Percentiles rank a stretch among this genome's conserved stretches.
Conservation (phyloP, 2,113 vertebrate species). For the Formicarius rufipectus region DNA sequence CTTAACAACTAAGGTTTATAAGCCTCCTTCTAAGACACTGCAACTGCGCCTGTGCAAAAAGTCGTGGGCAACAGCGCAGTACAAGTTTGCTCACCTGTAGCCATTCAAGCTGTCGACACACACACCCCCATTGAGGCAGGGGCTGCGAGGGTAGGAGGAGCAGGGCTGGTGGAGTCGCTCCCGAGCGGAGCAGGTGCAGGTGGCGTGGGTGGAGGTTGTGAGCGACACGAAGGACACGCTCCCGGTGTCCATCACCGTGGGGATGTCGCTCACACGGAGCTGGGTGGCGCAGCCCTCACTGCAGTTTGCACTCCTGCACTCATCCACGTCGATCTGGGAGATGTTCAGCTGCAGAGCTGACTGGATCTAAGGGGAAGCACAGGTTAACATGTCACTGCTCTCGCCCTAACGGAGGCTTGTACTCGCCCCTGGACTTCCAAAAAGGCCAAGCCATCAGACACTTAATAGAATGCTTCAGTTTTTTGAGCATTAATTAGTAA, state of each 20-base stretch:
- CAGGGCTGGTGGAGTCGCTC: conserved; percentile 80
- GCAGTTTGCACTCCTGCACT: conserved; percentile 78
- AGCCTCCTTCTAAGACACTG: too few relatives aligned
- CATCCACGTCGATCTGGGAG: conserved; percentile 80
- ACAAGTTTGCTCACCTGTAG: conserved; percentile 78
- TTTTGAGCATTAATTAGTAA: not conserved
- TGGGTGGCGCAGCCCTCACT: conserved; percentile 65
- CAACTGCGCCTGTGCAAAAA: too few relatives aligned
- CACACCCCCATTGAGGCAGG: conserved; percentile 84
- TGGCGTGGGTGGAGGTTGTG: conserved; percentile 52
- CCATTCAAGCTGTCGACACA: conserved; percentile 83
- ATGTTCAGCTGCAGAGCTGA: conserved; percentile 79
- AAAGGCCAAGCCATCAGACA: not conserved
- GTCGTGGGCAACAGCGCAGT: too few relatives aligned
- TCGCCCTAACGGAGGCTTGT: not conserved
- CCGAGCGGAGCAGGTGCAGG: conserved; percentile 76
- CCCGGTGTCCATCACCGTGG: conserved; percentile 77
- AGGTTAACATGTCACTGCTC: not conserved
- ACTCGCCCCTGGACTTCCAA: not conserved
- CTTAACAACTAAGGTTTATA: too few relatives aligned
- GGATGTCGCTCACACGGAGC: conserved; percentile 71
- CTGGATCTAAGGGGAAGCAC: conserved; percentile 74
- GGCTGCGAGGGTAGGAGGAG: conserved; percentile 77
- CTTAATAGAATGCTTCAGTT: not conserved
- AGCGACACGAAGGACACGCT: conserved; percentile 78